Percentiles rank a stretch among this genome's conserved stretches.
phyloP scores from a whole-genome alignment of 1,140 invertebrate species.

The Papilio aristodemus region DNA sequence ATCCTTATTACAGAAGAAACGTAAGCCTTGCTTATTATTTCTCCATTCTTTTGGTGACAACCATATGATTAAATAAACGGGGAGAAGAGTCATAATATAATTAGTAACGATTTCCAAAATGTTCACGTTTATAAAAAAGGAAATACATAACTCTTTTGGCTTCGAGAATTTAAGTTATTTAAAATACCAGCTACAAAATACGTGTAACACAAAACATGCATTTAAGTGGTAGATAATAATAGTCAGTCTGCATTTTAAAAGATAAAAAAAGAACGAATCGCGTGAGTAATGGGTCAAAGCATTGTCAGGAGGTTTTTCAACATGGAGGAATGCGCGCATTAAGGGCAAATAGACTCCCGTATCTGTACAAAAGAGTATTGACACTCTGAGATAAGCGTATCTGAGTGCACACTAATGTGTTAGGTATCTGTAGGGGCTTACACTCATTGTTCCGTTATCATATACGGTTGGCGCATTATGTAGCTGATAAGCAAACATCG shows the following conservation, averaged over 20 bases:
- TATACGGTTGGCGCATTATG: slow-evolving; percentile 70
- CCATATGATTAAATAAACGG: too few species aligned
- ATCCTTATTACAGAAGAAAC: too few species aligned
- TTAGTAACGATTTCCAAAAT: too few species aligned
- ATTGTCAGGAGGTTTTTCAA: slow-evolving; percentile 65
- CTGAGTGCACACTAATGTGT: slow-evolving; percentile 67
- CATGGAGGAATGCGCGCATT: slow-evolving; percentile 70
- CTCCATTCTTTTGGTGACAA: too few species aligned
- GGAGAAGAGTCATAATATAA: too few species aligned
- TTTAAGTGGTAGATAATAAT: slow-evolving; percentile 30
- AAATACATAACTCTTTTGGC: slow-evolving; percentile 1
- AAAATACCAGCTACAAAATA: slow-evolving; percentile 24
- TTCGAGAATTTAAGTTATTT: slow-evolving; percentile 24
- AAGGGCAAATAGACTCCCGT: slow-evolving; percentile 74
- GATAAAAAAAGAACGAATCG: slow-evolving; percentile 31
- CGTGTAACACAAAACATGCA: slow-evolving; percentile 26
- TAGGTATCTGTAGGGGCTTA: slow-evolving; percentile 64
- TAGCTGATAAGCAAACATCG: slow-evolving; percentile 73
- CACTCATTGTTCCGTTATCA: slow-evolving; percentile 76
- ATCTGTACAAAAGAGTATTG: slow-evolving; percentile 79
- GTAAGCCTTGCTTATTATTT: too few species aligned
- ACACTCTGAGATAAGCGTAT: slow-evolving; percentile 72
- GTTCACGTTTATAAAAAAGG: neutral
- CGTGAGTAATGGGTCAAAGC: slow-evolving; percentile 64
- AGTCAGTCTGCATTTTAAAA: slow-evolving; percentile 27